Evolutionary conservation across 1,140 invertebrate genomes (phyloP), one percentile per base, ranked within the genome.

Genomic region (Reticulitermes speratus): DNA sequence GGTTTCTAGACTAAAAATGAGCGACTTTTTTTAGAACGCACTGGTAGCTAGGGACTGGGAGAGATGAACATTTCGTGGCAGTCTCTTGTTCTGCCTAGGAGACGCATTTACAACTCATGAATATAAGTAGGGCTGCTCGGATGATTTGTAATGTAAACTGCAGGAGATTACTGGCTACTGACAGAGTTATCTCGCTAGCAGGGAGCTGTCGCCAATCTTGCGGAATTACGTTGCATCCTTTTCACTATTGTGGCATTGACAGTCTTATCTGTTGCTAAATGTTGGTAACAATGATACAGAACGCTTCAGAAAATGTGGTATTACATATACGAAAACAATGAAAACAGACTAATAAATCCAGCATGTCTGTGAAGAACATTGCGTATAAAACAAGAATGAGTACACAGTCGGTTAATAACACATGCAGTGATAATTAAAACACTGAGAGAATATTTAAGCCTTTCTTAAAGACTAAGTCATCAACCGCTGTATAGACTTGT

Each of bases 161-260:
- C n/a, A 75, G 65, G 65, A 75, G 65, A 75, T 75, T 75, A 75
- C n/a, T 25, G 65, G 65, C n/a, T 75, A 11, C 65, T 75, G n/a
- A 30, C 65, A 6, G 65, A 75, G 9, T 75, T 75, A 75, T 75
- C 65, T 75, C 65, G 25, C n/a, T 30, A 2, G 25, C 5, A 75
- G 65, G 14, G 65, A 75, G 65, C 65, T 75, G 65, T n/a, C 65
- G 65, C 7, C 65, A 75, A 75, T n/a, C 25, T 75, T 75, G 65
- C n/a, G 65, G 65, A 6, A 75, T 75, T 75, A 75, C n/a, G 7
- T 30, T 75, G 25, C n/a, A 14, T 75, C n/a, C 25, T 30, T 25
- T 8, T 75, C 65, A 75, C 25, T 75, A 30, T n/a, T 75, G 65
- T 75, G 59, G 25, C 65, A 75, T 30, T 75, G 65, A 75, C 65